These are phyloP conservation scores for Hylomyscus alleni DNA, from an alignment of 2,797 vertebrate species.

Conservation along the genomic window DNA sequence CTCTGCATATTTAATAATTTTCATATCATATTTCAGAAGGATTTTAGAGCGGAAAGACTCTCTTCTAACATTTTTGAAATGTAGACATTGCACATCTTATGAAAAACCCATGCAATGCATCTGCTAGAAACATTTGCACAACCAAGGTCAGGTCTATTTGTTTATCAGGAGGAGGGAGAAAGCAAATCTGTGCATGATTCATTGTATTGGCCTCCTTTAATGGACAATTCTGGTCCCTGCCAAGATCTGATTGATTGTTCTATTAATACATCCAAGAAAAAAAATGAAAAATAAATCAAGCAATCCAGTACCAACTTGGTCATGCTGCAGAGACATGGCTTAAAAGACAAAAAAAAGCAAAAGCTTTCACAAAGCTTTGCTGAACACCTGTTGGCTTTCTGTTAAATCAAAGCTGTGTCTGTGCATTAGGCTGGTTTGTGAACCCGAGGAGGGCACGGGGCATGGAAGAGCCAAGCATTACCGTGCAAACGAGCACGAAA, in stretches of 20 bases:
- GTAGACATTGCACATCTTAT: slow-evolving; percentile 14
- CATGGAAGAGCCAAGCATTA: not conserved
- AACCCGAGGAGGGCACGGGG: too few species aligned
- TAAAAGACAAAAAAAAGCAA: slow-evolving; percentile 53
- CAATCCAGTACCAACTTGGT: slow-evolving; percentile 56
- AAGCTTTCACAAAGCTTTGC: slow-evolving; percentile 32
- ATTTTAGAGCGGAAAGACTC: slow-evolving; percentile 36
- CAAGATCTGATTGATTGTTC: slow-evolving; percentile 72
- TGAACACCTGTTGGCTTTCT: not conserved
- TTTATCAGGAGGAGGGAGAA: slow-evolving; percentile 39
- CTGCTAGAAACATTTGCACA: slow-evolving; percentile 40
- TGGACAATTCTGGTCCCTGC: slow-evolving; percentile 65
- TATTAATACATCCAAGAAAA: slow-evolving; percentile 70
- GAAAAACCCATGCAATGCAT: slow-evolving; percentile 36
- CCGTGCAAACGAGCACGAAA: not conserved
- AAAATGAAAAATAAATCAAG: slow-evolving; percentile 67
- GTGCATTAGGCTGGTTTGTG: not conserved
- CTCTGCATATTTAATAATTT: slow-evolving; percentile 17
- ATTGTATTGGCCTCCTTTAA: slow-evolving; percentile 68
- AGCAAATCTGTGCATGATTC: slow-evolving; percentile 66
- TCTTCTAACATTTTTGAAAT: slow-evolving; percentile 21
- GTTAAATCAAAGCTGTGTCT: slow-evolving; percentile 13
- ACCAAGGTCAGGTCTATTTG: slow-evolving; percentile 65
- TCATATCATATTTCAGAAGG: slow-evolving; percentile 2
- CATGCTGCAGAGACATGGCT: slow-evolving; percentile 3